Conservation (phyloP, 2,113 vertebrate species). For the Leptosomus discolor region DNA sequence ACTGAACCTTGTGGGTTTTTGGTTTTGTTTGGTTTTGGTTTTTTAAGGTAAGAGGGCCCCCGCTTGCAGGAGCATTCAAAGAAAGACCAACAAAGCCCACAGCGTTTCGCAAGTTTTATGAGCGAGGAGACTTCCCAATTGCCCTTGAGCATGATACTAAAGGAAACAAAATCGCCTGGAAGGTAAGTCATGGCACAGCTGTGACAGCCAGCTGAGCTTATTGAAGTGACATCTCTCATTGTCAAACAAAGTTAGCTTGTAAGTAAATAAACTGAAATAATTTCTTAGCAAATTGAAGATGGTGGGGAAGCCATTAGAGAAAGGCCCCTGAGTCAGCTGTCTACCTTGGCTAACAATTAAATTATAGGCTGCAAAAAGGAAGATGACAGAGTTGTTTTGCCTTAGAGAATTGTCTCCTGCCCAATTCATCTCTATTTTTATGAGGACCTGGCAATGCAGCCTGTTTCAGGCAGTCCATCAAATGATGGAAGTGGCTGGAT, state of each 20-base stretch:
- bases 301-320: slow-evolving; percentile 40
- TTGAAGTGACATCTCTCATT: slow-evolving; percentile 59
- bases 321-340: slow-evolving; percentile 63
- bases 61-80: slow-evolving; percentile 83
- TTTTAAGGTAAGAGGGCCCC: slow-evolving; percentile 87
- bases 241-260: slow-evolving; percentile 59
- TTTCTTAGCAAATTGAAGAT: slow-evolving; percentile 62
- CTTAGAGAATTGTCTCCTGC: slow-evolving; percentile 73
- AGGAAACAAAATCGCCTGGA: slow-evolving; percentile 92
- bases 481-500: slow-evolving; percentile 69
- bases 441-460: slow-evolving; percentile 74
- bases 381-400: slow-evolving; percentile 77
- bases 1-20: neutral
- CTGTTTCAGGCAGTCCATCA: slow-evolving; percentile 76
- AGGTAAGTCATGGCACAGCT: slow-evolving; percentile 83
- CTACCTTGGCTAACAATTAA: slow-evolving; percentile 77
- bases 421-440: slow-evolving; percentile 80
- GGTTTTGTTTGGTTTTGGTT: neutral
- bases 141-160: slow-evolving; percentile 82
- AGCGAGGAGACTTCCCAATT: slow-evolving; percentile 90
- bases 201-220: slow-evolving; percentile 45
- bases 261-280: slow-evolving; percentile 67
- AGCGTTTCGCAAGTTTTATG: slow-evolving; percentile 88
- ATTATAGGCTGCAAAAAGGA: slow-evolving; percentile 73
- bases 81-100: slow-evolving; percentile 85